Percentiles rank a stretch among this genome's conserved stretches.
These are phyloP conservation scores for Rhopalosiphum maidis DNA, from an alignment of 1,140 invertebrate genomes.

Conservation along the genomic window DNA sequence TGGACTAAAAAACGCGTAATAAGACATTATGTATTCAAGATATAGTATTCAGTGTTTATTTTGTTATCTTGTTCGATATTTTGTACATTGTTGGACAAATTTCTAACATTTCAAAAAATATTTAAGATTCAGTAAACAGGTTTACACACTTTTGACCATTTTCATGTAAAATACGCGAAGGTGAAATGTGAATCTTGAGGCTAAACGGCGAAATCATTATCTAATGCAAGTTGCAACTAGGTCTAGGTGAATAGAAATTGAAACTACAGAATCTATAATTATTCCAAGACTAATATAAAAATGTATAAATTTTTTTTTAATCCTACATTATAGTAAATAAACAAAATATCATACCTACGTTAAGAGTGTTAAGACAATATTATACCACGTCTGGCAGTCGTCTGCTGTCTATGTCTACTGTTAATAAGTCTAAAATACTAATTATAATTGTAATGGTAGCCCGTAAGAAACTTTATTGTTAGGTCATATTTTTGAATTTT, in stretches of 20 bases:
- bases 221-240: not conserved
- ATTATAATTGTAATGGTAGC: not conserved
- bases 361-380: not conserved
- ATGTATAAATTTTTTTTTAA: not conserved
- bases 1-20: not conserved
- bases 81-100: conserved; percentile 6
- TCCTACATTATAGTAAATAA: not conserved
- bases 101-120: not conserved
- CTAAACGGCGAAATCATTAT: not conserved
- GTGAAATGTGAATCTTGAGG: not conserved
- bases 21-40: not conserved
- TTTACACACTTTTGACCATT: conserved; percentile 21
- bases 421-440: not conserved
- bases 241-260: conserved; percentile 43
- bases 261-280: not conserved
- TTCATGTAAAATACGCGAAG: conserved; percentile 23
- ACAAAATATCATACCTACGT: not conserved
- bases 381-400: not conserved
- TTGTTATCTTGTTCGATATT: not conserved
- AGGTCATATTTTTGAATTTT: not conserved
- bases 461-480: not conserved
- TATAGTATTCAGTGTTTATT: not conserved
- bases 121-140: conserved; percentile 28
- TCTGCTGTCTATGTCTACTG: too few relatives aligned
- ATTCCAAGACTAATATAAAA: not conserved